phyloP scores from a whole-genome alignment of 2,797 vertebrate genomes.

The Sebastes reedi region DNA sequence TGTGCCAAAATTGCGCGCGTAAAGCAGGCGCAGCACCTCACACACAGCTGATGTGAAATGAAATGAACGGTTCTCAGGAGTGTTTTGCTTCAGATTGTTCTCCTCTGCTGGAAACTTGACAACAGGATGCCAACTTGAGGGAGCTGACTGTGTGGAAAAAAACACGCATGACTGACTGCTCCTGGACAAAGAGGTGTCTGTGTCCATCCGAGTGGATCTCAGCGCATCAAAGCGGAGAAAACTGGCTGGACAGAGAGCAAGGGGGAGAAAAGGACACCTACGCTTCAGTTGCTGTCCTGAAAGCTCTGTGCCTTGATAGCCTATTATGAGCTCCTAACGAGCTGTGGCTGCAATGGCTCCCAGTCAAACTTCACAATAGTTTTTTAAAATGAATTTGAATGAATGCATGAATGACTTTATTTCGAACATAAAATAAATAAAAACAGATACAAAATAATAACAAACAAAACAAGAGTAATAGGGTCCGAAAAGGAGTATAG shows the following conservation, averaged over 20 bases:
- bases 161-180: slow-evolving; percentile 2
- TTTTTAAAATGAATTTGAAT: no score
- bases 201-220: not conserved
- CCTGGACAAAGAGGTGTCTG: slow-evolving; percentile 33
- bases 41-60: not conserved
- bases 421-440: no score
- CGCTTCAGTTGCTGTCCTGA: not conserved
- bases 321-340: not conserved
- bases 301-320: no score
- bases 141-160: not conserved
- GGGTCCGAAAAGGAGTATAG: no score
- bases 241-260: not conserved
- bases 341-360: not conserved
- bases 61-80: no score
- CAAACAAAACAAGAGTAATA: no score
- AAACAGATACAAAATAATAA: no score
- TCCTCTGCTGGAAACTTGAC: not conserved
- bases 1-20: not conserved
- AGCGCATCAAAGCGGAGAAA: not conserved
- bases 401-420: no score
- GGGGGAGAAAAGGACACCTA: not conserved
- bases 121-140: not conserved
- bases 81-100: not conserved
- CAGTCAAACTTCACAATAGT: not conserved
- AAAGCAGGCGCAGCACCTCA: not conserved